Evolutionary conservation across 2,888 invertebrate genomes (phyloP), one percentile per base, ranked within the genome.

Genomic region (Aphrophora alni): DNA sequence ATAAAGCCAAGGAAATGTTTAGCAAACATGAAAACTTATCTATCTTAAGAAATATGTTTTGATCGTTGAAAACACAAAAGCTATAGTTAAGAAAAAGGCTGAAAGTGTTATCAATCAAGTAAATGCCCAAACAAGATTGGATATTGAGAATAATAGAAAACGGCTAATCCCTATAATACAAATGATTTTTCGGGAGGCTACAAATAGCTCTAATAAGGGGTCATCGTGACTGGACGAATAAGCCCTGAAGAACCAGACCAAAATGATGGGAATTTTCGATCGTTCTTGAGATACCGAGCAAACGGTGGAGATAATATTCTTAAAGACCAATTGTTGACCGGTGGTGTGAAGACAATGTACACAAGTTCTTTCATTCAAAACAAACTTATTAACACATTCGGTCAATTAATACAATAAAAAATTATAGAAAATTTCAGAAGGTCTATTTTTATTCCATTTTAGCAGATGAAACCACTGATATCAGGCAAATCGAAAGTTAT

Each of bases 141-240:
- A 75, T 75, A 17, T 59, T 59, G 51, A 59, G n/a, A 59, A 75
- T 59, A 75, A 75, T 27, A 75, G 75, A 59, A 75, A 75, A 75
- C 4, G 69, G 69, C 75, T 75, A n/a, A 38, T 75, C 21, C 44
- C 75, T 75, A 75, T 75, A 33, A 75, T 75, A 75, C 21, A 75
- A 75, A 38, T 26, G 75, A 38, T 75, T 75, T 33, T 75, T 38
- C 82, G 86, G 86, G 24, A 82, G 84, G 77, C 85, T 85, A 79
- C 83, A 84, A 27, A 77, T 86, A 59, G 81, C 86, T 33, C 83
- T 86, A n/a, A n/a, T n/a, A 75, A 83, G 85, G 82, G 86, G 85
- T 25, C 84, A 85, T 81, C 81, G 83, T 71, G 85, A 86, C 82
- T 75, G 83, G 83, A 78, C 83, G 80, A 38, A 51, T 80, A 44